Evolutionary conservation across 2,888 invertebrate species (phyloP), one percentile per base, ranked within the genome.

Genomic region (Drosophila mulleri): DNA sequence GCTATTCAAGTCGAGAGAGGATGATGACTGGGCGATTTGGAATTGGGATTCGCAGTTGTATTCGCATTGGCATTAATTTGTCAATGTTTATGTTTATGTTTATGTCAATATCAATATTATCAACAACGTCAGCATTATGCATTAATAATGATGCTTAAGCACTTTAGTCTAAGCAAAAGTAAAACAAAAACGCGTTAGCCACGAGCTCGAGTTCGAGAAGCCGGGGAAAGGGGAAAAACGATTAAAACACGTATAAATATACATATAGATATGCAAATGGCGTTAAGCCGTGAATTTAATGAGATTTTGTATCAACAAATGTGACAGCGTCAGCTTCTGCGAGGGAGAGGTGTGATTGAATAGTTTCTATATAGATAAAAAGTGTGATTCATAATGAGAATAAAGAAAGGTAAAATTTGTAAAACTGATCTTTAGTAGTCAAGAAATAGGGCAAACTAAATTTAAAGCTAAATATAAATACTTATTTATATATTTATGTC

Each of bases 71-170:
- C 83, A 82, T 89, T 88, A 85, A 85, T 89, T 85, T 85, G 86
- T 85, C 86, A 89, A 77, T 85, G 90, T 85, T 85, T 88, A 68
- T 78, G 56, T 85, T 85, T 88, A 68, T 78, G 56, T 72, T 87
- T 50, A 62, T 58, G 47, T 77, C 67, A 85, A 85, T 80, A 85
- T 80, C 74, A 88, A 86, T 83, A 88, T 70, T 66, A 81, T 79
- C 70, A 72, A 72, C 75, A 61, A 66, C 66, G 58, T 72, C 70
- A 82, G 47, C 67, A 75, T 70, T 72, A 69, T 62, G 67, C 68
- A 81, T 82, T 88, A 76, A 76, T 89, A 82, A 89, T 72, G 74
- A 85, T 76, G 86, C 83, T 67, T 66, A 72, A 72, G 58, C 52
- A 65, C 67, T 57, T 70, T 53, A 78, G 45, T n/a, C 73, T 72